These are phyloP conservation scores for Spodoptera picta DNA, from an alignment of 2,888 invertebrate genomes.

Conservation along the genomic window DNA sequence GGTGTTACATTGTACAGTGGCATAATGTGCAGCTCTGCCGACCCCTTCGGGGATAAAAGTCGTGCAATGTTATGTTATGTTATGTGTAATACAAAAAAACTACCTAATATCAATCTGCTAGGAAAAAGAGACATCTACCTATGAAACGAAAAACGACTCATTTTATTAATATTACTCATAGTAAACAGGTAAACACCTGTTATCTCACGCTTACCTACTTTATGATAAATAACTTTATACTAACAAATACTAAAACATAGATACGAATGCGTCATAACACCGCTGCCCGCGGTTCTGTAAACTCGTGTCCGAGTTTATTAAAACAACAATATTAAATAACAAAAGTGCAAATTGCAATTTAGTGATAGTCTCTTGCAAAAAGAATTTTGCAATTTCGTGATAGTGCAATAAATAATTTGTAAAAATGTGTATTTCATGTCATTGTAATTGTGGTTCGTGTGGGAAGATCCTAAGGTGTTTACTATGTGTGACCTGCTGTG, in stretches of 20 bases:
- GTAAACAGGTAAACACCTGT: conserved; percentile 6
- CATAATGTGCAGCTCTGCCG: too few species aligned
- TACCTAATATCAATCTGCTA: too few species aligned
- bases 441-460: conserved; percentile 73
- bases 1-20: too few species aligned
- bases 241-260: conserved; percentile 13
- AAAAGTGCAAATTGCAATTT: too few species aligned
- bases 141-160: too few species aligned
- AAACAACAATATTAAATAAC: background rate
- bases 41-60: too few species aligned
- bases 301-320: conserved; percentile 9
- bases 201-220: conserved; percentile 19
- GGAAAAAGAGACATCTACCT: too few species aligned
- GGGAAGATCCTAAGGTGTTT: conserved; percentile 77
- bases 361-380: too few species aligned
- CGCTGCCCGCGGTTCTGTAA: conserved; percentile 1
- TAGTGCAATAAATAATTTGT: background rate
- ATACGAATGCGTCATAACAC: conserved; percentile 19
- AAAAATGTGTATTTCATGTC: conserved; percentile 76
- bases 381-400: background rate
- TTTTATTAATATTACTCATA: too few species aligned
- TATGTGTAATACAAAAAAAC: too few species aligned
- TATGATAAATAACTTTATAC: conserved; percentile 9
- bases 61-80: too few species aligned
- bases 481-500: conserved; percentile 74